A percentile compares a stretch with the other conserved stretches of the same genome.
These are phyloP conservation scores for Lordiphosa andalusiaca DNA, from an alignment of 2,888 invertebrate genomes.

Conservation along the genomic window DNA sequence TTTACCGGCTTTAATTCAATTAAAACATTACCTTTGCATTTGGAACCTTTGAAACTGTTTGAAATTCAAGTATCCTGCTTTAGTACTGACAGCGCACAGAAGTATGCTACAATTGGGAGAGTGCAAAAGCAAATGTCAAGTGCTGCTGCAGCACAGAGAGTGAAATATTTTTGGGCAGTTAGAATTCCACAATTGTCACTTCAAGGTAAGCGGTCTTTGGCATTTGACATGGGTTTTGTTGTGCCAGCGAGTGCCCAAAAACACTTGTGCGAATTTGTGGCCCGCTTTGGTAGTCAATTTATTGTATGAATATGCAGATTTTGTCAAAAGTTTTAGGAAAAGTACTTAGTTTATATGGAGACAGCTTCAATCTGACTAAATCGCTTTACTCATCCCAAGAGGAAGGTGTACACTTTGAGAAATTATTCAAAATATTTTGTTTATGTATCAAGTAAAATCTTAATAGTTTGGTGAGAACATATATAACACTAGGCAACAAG, in stretches of 20 bases:
- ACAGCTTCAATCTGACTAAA: constrained; percentile 20
- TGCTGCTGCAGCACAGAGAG: too few relatives aligned
- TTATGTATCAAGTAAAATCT: too few relatives aligned
- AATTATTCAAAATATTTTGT: too few relatives aligned
- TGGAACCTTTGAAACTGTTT: background rate
- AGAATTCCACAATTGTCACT: constrained; percentile 10
- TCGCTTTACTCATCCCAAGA: too few relatives aligned
- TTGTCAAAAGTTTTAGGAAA: background rate
- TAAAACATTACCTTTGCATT: constrained; percentile 37
- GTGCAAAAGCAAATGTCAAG: too few relatives aligned
- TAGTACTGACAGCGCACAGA: constrained; percentile 2
- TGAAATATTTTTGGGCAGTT: too few relatives aligned
- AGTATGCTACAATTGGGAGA: constrained; percentile 1
- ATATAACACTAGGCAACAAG: too few relatives aligned
- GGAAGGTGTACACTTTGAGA: too few relatives aligned
- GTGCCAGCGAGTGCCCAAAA: background rate
- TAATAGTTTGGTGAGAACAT: too few relatives aligned
- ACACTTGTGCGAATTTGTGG: constrained; percentile 22
- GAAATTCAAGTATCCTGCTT: constrained; percentile 11
- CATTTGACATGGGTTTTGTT: too few relatives aligned
- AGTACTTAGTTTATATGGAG: background rate
- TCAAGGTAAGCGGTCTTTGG: constrained; percentile 27
- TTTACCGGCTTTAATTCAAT: constrained; percentile 48
- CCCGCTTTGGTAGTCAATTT: constrained; percentile 30
- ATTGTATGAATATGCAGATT: constrained; percentile 55